These are phyloP conservation scores for Fissipunctia ypsillon DNA, from an alignment of 2,888 invertebrate genomes.

Conservation along the genomic window DNA sequence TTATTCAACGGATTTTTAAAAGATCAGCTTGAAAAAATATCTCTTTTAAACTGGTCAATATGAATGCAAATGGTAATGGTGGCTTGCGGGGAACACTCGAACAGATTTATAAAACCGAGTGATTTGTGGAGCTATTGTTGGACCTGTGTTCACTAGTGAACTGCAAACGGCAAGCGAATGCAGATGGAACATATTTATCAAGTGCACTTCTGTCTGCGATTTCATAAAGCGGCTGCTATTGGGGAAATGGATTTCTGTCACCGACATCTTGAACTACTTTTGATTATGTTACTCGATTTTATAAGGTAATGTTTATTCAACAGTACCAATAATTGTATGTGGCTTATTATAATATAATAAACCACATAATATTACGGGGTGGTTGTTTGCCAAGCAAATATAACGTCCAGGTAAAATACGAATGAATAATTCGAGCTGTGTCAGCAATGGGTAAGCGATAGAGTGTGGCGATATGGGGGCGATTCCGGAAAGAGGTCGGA, in stretches of 20 bases:
- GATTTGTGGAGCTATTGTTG: conserved; percentile 70
- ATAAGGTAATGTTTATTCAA: too few relatives aligned
- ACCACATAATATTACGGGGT: too few relatives aligned
- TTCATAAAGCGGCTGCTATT: conserved; percentile 43
- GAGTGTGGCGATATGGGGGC: conserved; percentile 58
- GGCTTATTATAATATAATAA: conserved; percentile 13
- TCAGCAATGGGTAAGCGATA: conserved; percentile 56
- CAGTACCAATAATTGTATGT: not conserved
- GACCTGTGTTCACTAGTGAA: conserved; percentile 49
- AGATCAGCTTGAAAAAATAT: conserved; percentile 19
- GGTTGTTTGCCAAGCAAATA: conserved; percentile 31
- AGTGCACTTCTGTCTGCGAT: conserved; percentile 49
- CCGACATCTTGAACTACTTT: conserved; percentile 36
- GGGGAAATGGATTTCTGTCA: conserved; percentile 50
- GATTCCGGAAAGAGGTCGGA: conserved; percentile 68
- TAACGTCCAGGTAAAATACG: conserved; percentile 32
- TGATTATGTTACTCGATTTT: conserved; percentile 24
- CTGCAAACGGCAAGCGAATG: conserved; percentile 54
- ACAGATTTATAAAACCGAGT: conserved; percentile 68
- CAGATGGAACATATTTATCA: conserved; percentile 62
- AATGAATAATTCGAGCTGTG: conserved; percentile 48
- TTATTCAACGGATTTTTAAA: conserved; percentile 11
- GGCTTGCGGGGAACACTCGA: conserved; percentile 54
- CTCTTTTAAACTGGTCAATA: conserved; percentile 32
- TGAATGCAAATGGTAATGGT: conserved; percentile 72